phyloP scores from a whole-genome alignment of 2,888 invertebrate species.

The Theretra japonica region DNA sequence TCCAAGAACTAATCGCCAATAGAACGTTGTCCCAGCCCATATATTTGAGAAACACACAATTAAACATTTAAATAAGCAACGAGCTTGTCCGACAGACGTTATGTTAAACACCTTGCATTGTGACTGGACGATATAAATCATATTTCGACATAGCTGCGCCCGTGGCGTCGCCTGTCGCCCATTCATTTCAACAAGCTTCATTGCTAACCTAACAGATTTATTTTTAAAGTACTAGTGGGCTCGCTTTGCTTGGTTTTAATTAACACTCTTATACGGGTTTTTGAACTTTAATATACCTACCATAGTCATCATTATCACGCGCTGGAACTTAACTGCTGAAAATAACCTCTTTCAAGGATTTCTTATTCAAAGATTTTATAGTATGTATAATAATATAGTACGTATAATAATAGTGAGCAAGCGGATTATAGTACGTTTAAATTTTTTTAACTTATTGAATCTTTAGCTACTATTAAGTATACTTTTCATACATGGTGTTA shows the following conservation, averaged over 20 bases:
- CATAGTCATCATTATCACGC: too few relatives aligned
- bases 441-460: too few relatives aligned
- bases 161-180: conserved; percentile 29
- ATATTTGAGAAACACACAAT: conserved; percentile 19
- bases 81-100: conserved; percentile 19
- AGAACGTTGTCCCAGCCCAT: background rate
- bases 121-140: conserved; percentile 27
- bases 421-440: too few relatives aligned
- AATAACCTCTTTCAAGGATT: too few relatives aligned
- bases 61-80: conserved; percentile 28
- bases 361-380: too few relatives aligned
- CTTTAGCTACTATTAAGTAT: too few relatives aligned
- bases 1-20: background rate
- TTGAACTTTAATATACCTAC: too few relatives aligned
- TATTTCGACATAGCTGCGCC: conserved; percentile 25
- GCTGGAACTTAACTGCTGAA: too few relatives aligned
- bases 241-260: background rate
- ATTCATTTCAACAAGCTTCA: conserved; percentile 15
- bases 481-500: too few relatives aligned
- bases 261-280: too few relatives aligned
- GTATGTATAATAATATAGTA: too few relatives aligned
- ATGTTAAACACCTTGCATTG: conserved; percentile 28
- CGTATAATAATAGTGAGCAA: too few relatives aligned
- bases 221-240: background rate
- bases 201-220: background rate